Evolutionary conservation across 2,113 vertebrate species (phyloP), one percentile per base, ranked within the genome.

Genomic region (Damaliscus lunatus): DNA sequence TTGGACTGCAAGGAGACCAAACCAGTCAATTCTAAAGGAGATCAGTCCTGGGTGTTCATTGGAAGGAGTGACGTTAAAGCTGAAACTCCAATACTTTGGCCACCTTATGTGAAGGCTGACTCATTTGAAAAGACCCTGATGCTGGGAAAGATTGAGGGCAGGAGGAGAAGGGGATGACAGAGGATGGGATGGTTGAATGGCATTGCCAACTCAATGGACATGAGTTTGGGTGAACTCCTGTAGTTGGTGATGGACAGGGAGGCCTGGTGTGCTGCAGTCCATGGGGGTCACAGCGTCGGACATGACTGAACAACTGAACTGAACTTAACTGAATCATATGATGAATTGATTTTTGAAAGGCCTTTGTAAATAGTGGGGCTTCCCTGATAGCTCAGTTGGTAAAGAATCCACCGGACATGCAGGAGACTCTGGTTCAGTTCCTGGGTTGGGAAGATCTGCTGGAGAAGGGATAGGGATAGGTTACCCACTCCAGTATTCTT

Each of bases 321-420:
- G 31, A 62, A 33, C 29, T 62, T 13, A 62, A 15, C 33, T 67
- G 17, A 71, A 23, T 71, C 64, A 36, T 23, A 71, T 36, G 10
- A 43, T 89, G 13, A 77, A 74, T 9, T 81, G 9, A 89, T 21
- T 92, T 92, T 96, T 71, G 7, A 77, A 96, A 96, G 5, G 2
- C 0, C 5, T 77, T 92, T 94, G 15, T 23, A 53, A 67, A 91
- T 81, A 23, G 64, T 71, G 64, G n/a, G 64, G 64, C n/a, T 71
- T 71, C 64, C 19, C n/a, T 12, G 64, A 23, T 36, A 71, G 9
- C n/a, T 71, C 64, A 71, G 9, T 71, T 36, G 64, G n/a, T 71
- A 71, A 71, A 71, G n/a, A 71, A 71, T 36, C n/a, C 62, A 64
- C 62, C 2, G 5, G 64, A 36, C 36, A 36, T 21, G 17, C 17